Evolutionary conservation across 2,888 invertebrate species (phyloP).

Genomic region (Tinea trinotella): DNA sequence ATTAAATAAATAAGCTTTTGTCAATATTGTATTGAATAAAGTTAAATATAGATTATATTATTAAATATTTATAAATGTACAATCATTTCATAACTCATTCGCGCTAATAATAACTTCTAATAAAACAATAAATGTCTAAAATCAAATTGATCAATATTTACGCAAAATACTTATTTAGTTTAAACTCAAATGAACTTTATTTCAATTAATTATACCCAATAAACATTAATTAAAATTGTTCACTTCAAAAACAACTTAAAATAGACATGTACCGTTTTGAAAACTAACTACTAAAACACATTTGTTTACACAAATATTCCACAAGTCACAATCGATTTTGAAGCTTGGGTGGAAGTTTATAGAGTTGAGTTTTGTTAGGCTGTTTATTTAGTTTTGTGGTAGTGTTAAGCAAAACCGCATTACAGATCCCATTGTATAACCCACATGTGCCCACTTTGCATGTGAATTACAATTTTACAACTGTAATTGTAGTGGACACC

Average conservation of each 20-base stretch:
- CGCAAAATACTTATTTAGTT: background rate
- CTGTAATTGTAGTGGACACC: background rate
- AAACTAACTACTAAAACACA: background rate
- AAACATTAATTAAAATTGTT: background rate
- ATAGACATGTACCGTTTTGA: background rate
- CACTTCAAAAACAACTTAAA: background rate
- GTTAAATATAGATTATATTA: too few relatives aligned
- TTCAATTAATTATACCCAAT: background rate
- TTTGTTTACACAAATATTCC: background rate
- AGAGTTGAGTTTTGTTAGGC: background rate
- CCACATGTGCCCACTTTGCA: slow-evolving; percentile 29
- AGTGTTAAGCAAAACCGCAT: slow-evolving; percentile 1
- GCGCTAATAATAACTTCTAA: too few relatives aligned
- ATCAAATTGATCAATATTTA: too few relatives aligned
- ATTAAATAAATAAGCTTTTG: too few relatives aligned
- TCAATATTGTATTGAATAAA: too few relatives aligned
- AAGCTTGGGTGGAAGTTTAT: background rate
- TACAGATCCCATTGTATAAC: slow-evolving; percentile 21
- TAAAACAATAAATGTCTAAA: too few relatives aligned
- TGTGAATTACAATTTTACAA: slow-evolving; percentile 20
- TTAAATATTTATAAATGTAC: too few relatives aligned
- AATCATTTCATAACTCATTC: too few relatives aligned
- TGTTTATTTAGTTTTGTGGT: background rate
- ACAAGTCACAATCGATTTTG: background rate
- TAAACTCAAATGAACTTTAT: too few relatives aligned